Base-by-base conservation (phyloP, 1,140 invertebrate species). In the Matsumurasca onukii region DNA sequence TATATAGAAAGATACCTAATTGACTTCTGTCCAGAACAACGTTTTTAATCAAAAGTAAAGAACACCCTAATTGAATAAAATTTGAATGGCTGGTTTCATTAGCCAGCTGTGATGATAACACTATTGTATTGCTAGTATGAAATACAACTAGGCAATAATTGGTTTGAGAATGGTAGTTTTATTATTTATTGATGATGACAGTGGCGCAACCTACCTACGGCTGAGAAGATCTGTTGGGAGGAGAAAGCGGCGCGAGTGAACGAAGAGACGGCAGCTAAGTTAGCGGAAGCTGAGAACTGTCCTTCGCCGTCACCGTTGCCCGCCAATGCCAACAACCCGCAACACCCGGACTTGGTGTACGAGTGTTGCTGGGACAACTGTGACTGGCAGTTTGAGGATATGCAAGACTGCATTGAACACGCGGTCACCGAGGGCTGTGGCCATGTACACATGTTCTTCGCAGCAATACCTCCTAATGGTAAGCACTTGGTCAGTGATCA, bases 211-310 rank as follows among this genome's bases (percentile, higher is more conserved):
- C 82, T 99, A 67, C 86, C 92, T 0, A 84, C 91, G 1, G 83
- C 86, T 68, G 93, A 95, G 69, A 98, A 98, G 78, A 91, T 95
- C 77, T 85, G 87, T 39, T 99, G 95, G 88, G 98, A 99, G 82
- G 93, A 97, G 77, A 85, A 88, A 57, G 96, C 96, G 2, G 86
- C 87, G 17, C 88, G 89, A 75, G 88, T 95, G 76, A 98, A 98
- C 76, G 91, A 93, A 76, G 92, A 95, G 76, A 88, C 85, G 12
- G 85, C 86, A 39, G 85, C 86, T 12, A 76, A 80, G 72, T 78
- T 81, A 27, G 79, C 83, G 1, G 82, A 83, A 25, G 84, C 20
- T 3, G 71, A 71, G 27, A 17, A 22, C n/a, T 22, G 31, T 22
- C 76, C 77, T 51, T 20, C 69, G 15, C 15, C 70, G 22, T 29